phyloP scores from a whole-genome alignment of 2,888 invertebrate species.

The Dione vanillae region DNA sequence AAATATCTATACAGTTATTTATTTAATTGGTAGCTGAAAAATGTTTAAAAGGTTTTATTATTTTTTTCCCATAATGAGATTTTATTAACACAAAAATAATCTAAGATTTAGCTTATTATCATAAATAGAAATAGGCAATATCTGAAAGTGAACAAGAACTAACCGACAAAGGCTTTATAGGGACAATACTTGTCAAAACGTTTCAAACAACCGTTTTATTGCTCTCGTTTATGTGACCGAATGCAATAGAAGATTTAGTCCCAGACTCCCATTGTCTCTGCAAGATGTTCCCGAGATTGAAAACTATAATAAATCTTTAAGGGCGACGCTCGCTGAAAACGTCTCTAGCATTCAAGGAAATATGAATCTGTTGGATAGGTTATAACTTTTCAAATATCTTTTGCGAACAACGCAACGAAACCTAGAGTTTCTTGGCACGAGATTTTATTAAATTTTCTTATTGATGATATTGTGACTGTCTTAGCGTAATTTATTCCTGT shows the following conservation, averaged over 20 bases:
- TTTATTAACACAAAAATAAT: not conserved
- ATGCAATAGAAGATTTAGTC: constrained; percentile 38
- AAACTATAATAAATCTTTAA: constrained; percentile 42
- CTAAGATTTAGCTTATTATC: not conserved
- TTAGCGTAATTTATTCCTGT: not conserved
- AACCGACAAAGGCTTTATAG: not conserved
- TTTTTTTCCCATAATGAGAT: not conserved
- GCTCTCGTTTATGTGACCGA: constrained; percentile 41
- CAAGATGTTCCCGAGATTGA: constrained; percentile 35
- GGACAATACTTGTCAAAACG: constrained; percentile 34
- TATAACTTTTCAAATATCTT: constrained; percentile 29
- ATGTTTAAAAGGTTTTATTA: too few species aligned
- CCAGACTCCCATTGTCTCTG: constrained; percentile 39
- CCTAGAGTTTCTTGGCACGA: constrained; percentile 60
- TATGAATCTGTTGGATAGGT: constrained; percentile 32
- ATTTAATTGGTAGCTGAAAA: too few species aligned
- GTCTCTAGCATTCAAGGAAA: constrained; percentile 32
- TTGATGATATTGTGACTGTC: constrained; percentile 52
- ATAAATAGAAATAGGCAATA: not conserved
- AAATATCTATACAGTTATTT: too few species aligned
- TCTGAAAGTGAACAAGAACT: not conserved
- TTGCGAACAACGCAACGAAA: constrained; percentile 2
- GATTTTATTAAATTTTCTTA: constrained; percentile 47
- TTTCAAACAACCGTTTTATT: constrained; percentile 40
- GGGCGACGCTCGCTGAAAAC: constrained; percentile 25